Conservation (phyloP, 2,113 vertebrate genomes). For the Mormyrus lacerda region DNA sequence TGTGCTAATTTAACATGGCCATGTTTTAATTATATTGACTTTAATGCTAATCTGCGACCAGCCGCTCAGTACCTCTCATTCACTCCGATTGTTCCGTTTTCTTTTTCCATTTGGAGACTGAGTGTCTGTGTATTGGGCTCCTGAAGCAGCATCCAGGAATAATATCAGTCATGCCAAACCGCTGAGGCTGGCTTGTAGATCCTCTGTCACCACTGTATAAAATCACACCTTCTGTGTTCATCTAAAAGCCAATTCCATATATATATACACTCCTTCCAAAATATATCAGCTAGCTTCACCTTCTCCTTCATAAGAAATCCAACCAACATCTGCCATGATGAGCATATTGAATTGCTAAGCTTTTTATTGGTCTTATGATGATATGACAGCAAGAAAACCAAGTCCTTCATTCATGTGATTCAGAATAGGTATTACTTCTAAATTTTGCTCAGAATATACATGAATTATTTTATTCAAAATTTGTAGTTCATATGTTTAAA, state of each 20-base stretch:
- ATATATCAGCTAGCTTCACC: background rate
- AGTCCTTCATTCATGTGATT: background rate
- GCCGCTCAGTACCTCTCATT: background rate
- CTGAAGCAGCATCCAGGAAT: background rate
- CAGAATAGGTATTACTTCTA: background rate
- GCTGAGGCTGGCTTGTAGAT: background rate
- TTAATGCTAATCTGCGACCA: background rate
- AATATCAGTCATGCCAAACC: background rate
- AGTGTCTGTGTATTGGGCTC: background rate
- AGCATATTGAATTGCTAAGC: background rate
- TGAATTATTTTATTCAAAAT: background rate
- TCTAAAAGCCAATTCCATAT: background rate
- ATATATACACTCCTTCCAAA: background rate
- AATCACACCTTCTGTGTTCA: background rate
- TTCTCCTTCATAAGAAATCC: background rate
- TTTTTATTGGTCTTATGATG: background rate
- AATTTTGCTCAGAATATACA: background rate
- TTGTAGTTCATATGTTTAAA: background rate
- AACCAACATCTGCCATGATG: background rate
- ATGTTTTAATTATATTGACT: background rate
- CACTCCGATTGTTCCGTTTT: background rate
- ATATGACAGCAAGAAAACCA: background rate
- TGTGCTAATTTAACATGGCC: background rate
- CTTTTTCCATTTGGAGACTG: background rate
- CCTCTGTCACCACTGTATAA: background rate